These are phyloP conservation scores for Pteruthius melanotis DNA, from an alignment of 2,113 vertebrate genomes.

Conservation along the genomic window DNA sequence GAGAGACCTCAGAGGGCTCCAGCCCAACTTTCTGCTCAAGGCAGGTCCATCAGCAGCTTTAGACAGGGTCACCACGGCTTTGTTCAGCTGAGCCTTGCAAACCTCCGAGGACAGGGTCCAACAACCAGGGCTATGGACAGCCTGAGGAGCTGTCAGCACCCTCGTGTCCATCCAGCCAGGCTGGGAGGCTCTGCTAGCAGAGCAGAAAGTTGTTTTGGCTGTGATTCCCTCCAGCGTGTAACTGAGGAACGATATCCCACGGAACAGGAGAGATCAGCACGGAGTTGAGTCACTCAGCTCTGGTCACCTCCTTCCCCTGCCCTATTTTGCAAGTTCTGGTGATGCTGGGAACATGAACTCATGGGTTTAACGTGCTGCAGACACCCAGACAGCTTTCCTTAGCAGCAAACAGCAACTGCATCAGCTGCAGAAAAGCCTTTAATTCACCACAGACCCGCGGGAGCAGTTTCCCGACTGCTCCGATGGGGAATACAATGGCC, in stretches of 20 bases:
- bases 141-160: neutral
- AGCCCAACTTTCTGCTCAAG: neutral
- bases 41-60: neutral
- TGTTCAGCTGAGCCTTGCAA: neutral
- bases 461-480: neutral
- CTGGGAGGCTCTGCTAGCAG: neutral
- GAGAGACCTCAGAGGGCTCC: neutral
- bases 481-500: neutral
- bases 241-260: neutral
- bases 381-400: neutral
- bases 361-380: neutral
- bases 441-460: slow-evolving; percentile 6
- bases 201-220: neutral
- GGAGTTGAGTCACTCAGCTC: neutral
- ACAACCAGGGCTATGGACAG: rapidly evolving
- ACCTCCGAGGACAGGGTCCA: neutral
- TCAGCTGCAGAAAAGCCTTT: neutral
- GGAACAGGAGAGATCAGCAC: rapidly evolving
- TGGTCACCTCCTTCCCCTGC: neutral
- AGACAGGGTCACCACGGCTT: rapidly evolving
- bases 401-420: neutral
- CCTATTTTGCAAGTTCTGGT: neutral
- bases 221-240: rapidly evolving
- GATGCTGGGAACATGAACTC: neutral
- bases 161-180: neutral